Evolutionary conservation across 2,888 invertebrate genomes (phyloP).

Genomic region (Incurvaria masculella): DNA sequence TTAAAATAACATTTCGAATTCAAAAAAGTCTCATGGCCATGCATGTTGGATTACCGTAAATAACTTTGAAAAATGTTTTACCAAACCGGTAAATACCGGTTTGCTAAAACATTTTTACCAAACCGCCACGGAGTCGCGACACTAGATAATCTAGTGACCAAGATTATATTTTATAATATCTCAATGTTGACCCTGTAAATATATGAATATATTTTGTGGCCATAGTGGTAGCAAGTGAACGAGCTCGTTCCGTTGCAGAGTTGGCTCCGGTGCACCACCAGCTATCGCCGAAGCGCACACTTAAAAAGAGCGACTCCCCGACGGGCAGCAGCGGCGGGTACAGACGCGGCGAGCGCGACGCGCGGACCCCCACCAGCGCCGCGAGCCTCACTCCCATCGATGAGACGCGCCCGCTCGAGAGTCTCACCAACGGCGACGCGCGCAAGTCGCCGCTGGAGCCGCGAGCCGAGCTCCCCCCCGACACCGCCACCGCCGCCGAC

Average conservation of each 20-base stretch:
- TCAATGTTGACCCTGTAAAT: too few species aligned
- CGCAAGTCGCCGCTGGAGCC: slow-evolving; percentile 24
- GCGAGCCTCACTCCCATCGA: slow-evolving; percentile 50
- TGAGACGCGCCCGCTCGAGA: slow-evolving; percentile 46
- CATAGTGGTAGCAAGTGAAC: too few species aligned
- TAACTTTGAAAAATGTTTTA: too few species aligned
- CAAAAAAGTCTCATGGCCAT: too few species aligned
- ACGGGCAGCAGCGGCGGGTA: slow-evolving; percentile 40
- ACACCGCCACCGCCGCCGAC: slow-evolving; percentile 22
- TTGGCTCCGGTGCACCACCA: slow-evolving; percentile 52
- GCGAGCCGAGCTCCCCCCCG: slow-evolving; percentile 40
- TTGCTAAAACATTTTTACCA: too few species aligned
- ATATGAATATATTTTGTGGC: too few species aligned
- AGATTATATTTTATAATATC: too few species aligned
- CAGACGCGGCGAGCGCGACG: slow-evolving; percentile 28
- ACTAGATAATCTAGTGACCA: too few species aligned
- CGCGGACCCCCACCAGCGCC: slow-evolving; percentile 52
- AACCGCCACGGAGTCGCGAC: too few species aligned
- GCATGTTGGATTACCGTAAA: too few species aligned
- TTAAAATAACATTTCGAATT: too few species aligned
- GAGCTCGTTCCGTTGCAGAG: slow-evolving; percentile 48
- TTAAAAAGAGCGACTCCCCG: slow-evolving; percentile 51
- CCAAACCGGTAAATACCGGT: too few species aligned
- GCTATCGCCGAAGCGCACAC: slow-evolving; percentile 51
- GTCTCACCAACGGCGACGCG: slow-evolving; percentile 23